These are phyloP conservation scores for Paraescarpia echinospica DNA, from an alignment of 1,140 invertebrate species.

Conservation along the genomic window DNA sequence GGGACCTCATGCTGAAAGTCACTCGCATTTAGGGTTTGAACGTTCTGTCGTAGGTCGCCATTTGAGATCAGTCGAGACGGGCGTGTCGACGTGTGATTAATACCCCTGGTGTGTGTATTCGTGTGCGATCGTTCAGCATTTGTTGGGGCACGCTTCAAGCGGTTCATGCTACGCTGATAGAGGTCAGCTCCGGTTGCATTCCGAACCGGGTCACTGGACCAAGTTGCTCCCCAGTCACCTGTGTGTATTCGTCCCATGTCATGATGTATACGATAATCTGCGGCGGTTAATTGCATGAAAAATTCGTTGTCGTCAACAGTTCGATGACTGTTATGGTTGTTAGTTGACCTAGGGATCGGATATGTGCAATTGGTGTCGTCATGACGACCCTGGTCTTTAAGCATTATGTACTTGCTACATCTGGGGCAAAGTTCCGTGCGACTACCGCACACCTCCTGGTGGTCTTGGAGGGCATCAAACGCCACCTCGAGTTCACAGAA, in stretches of 20 bases:
- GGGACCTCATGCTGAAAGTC: background rate
- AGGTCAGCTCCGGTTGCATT: conserved; percentile 8
- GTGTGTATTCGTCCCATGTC: background rate
- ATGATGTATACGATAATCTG: no score
- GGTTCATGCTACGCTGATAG: conserved; percentile 15
- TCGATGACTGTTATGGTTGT: conserved; percentile 13
- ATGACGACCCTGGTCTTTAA: conserved; percentile 68
- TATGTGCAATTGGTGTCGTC: conserved; percentile 63
- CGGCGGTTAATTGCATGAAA: conserved; percentile 6
- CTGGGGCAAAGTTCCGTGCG: conserved; percentile 68
- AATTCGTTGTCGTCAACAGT: background rate
- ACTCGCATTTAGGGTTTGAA: background rate
- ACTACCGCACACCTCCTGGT: conserved; percentile 69
- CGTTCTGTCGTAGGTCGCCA: background rate
- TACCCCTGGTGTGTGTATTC: background rate
- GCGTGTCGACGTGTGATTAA: background rate
- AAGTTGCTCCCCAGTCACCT: background rate
- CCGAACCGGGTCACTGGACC: background rate
- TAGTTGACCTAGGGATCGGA: conserved; percentile 36
- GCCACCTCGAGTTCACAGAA: conserved; percentile 68
- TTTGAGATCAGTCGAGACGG: background rate
- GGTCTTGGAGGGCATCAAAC: conserved; percentile 63
- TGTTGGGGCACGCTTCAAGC: conserved; percentile 9
- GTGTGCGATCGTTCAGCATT: conserved; percentile 5
- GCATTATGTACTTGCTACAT: conserved; percentile 70